These are phyloP conservation scores for Dendrocincla tyrannina DNA, from an alignment of 2,797 vertebrate genomes.

Conservation along the genomic window DNA sequence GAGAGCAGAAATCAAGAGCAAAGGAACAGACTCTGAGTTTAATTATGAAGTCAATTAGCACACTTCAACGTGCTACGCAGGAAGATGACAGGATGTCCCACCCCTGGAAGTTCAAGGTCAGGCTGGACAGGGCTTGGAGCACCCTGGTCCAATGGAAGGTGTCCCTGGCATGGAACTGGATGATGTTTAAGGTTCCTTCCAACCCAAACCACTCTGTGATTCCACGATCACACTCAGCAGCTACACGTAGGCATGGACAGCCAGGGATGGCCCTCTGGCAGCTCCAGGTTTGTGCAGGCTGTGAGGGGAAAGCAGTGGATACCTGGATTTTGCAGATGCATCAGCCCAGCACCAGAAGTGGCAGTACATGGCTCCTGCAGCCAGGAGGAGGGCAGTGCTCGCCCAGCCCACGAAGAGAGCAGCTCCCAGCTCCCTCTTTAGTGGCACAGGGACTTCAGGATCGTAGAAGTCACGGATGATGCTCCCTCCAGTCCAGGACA, in stretches of 20 bases:
- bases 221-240: background rate
- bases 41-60: background rate
- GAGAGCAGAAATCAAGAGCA: background rate
- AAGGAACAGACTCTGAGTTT: background rate
- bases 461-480: conserved; percentile 90
- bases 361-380: conserved; percentile 75
- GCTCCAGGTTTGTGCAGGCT: background rate
- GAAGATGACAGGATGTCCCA: background rate
- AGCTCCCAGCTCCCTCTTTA: conserved; percentile 90
- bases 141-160: accelerated
- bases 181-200: accelerated
- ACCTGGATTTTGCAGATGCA: background rate
- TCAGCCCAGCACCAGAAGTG: conserved; percentile 50
- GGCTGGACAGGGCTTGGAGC: background rate
- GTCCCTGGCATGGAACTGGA: background rate
- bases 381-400: conserved; percentile 77
- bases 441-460: conserved; percentile 78
- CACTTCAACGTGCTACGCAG: background rate
- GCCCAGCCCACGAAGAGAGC: conserved; percentile 94
- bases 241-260: conserved; percentile 36
- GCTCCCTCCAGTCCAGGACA: conserved; percentile 87
- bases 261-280: background rate
- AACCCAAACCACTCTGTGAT: background rate
- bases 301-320: background rate
- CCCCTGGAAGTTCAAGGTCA: background rate